Base-by-base conservation (phyloP, 2,113 vertebrate genomes). In the Cynocephalus volans region DNA sequence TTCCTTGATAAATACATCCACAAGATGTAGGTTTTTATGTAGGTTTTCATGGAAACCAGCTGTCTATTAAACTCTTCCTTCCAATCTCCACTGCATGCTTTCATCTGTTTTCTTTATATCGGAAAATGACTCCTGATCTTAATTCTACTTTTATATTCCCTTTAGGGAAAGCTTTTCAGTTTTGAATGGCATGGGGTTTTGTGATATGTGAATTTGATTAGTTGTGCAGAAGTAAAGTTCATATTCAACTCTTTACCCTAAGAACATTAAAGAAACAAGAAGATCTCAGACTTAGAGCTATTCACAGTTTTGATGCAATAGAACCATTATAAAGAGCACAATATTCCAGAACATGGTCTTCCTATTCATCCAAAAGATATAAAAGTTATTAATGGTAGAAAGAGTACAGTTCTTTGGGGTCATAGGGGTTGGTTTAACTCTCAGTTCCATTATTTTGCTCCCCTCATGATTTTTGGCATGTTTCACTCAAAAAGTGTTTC, bases 31-130 rank as follows among this genome's bases (percentile, higher is more conserved):
- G 96, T 97, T 98, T 97, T 80, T 50, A 96, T 87, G 60, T 50
- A 81, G 62, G 64, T 89, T 96, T 88, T 80, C 69, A 93, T 85
- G 81, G 93, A 96, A 97, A 96, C 89, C 75, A 93, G 36, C 70
- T 80, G 8, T 50, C 87, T 58, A 69, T 93, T 90, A 88, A 95
- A 60, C 24, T 88, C 41, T 41, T 41, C 41, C 52, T 48, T 88
- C 23, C 82, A 90, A n/a, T 28, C 10, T 33, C 41, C n/a, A 56
- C 54, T 18, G 41, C 41, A 0, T 96, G 93, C 60, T 54, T 62
- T 54, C 12, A 65, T 92, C 41, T 72, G 31, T 70, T 41, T 28
- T 89, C 10, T 56, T 93, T 81, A 17, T 60, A 31, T 67, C 52
- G 92, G 72, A 96, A 45, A 33, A 45, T 73, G 56, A 67, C 23